Base-by-base conservation (phyloP, 2,888 invertebrate genomes). In the Rambutsinella grinnellia region DNA sequence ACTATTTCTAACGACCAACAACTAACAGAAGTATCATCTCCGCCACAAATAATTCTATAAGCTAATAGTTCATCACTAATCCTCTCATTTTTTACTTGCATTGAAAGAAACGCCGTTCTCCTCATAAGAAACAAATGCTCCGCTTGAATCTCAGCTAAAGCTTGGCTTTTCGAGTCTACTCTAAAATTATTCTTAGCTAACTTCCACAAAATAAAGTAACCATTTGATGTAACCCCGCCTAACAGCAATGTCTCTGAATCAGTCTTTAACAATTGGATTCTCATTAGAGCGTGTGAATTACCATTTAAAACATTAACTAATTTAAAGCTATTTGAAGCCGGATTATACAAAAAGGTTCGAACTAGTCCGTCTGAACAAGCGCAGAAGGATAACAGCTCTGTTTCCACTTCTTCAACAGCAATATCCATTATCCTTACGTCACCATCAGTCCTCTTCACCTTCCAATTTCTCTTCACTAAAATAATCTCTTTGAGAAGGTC, bases 341-440 rank as follows among this genome's bases (percentile, higher is more conserved):
- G 19, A 26, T 71, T 67, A 47, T 57, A 78, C 15, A 44, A 57
- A 15, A 80, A 8, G n/a, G 76, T 51, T 17, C 78, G 62, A 47
- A 80, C 76, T n/a, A 65, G 51, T 13, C 80, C 80, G 51, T 80
- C 80, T 1, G 80, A 80, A 44, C 80, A 80, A 0, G 72, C 80
- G 56, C 70, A 67, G 46, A 77, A 74, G 21, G 74, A 77, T 60
- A 69, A 57, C 10, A 77, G 53, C 15, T 68, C 69, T 21, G 26
- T n/a, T 62, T 27, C 62, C 3, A 10, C 51, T 24, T 63, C 53
- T 13, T 49, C 19, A 19, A 74, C 49, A 13, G 47, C 51, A 51
- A 78, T 68, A 28, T 76, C 80, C 80, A 80, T 80, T 10, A 80
- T 69, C 56, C 80, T 60, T 3, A 76, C 78, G 36, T 80, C 80